Percentiles rank a stretch among this genome's conserved stretches.
Evolutionary conservation across 2,888 invertebrate genomes (phyloP).

Genomic region (Alsophila aescularia): DNA sequence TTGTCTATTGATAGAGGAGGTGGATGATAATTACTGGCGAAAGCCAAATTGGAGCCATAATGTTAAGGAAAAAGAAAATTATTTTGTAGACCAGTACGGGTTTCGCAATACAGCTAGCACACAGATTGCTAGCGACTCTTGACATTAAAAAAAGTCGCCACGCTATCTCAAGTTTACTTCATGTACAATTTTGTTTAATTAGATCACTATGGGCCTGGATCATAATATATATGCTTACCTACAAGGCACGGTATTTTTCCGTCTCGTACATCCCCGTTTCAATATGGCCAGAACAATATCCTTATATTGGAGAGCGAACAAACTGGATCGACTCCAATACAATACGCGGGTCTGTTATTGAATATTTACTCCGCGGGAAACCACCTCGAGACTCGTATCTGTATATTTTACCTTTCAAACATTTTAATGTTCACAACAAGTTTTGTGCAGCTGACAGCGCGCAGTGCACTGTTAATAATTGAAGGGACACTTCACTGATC

Average conservation of each 20-base stretch:
- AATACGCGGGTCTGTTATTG: slow-evolving; percentile 67
- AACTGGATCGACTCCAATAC: slow-evolving; percentile 66
- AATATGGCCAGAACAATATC: slow-evolving; percentile 71
- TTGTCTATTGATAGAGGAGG: slow-evolving; percentile 18
- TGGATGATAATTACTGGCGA: slow-evolving; percentile 1
- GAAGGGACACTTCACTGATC: slow-evolving; percentile 14
- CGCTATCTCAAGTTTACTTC: no score
- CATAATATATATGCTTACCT: neutral
- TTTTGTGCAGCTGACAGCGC: slow-evolving; percentile 1
- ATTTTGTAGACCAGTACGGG: no score
- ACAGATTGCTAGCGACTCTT: no score
- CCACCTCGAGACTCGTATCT: slow-evolving; percentile 40
- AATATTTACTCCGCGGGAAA: slow-evolving; percentile 64
- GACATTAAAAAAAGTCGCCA: no score
- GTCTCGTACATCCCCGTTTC: slow-evolving; percentile 40
- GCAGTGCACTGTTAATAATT: slow-evolving; percentile 21
- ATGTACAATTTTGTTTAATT: no score
- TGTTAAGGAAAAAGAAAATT: neutral
- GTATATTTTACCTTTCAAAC: slow-evolving; percentile 26
- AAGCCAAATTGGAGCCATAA: neutral
- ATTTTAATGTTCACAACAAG: slow-evolving; percentile 25
- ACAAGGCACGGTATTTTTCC: neutral
- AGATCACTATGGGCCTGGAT: neutral
- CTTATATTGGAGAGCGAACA: slow-evolving; percentile 70
- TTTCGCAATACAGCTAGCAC: no score